Percentiles rank a stretch among this genome's conserved stretches.
phyloP scores from a whole-genome alignment of 2,797 vertebrate species.

The Scolopax rusticola region DNA sequence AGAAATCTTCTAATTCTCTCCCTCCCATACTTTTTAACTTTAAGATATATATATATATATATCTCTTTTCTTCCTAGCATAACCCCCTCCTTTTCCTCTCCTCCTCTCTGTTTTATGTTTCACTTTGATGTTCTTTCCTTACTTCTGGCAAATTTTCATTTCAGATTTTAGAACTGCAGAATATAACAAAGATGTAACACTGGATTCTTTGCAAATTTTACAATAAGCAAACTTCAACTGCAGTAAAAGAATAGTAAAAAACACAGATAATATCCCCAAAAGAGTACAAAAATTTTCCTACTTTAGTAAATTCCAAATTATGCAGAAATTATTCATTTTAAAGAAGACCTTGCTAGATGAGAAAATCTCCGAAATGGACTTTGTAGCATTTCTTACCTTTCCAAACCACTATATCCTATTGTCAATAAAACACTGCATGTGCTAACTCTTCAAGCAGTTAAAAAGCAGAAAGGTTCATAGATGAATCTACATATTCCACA shows the following conservation, averaged over 20 bases:
- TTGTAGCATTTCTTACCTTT: neutral
- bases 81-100: neutral
- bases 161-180: neutral
- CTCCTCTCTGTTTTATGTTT: neutral
- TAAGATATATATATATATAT: neutral
- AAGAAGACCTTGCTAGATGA: neutral
- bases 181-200: neutral
- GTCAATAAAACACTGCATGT: neutral
- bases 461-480: neutral
- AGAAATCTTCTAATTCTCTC: neutral
- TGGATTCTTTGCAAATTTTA: neutral
- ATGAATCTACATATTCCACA: neutral
- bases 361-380: neutral
- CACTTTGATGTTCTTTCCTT: neutral
- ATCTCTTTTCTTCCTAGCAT: neutral
- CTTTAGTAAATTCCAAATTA: neutral
- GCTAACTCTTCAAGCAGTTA: slow-evolving; percentile 10
- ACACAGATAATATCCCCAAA: neutral
- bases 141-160: neutral
- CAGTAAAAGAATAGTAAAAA: neutral
- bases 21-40: neutral
- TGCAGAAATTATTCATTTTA: neutral
- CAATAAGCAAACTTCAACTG: neutral
- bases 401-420: neutral
- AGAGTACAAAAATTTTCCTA: neutral